Percentiles rank a stretch among this genome's conserved stretches.
Conservation (phyloP, 2,888 invertebrate genomes). For the Eupithecia abbreviata region DNA sequence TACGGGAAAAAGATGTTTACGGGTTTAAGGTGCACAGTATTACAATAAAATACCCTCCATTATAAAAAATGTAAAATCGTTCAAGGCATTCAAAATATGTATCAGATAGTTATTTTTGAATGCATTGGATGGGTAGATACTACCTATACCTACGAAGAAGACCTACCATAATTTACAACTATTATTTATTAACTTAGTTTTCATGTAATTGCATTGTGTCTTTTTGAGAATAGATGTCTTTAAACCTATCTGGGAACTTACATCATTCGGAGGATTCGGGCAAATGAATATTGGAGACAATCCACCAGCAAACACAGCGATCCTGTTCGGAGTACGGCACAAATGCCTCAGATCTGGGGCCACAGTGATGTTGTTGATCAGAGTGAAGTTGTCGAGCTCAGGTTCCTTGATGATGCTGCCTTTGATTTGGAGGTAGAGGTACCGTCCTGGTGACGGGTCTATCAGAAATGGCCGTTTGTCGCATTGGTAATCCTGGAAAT, state of each 20-base stretch:
- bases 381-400: constrained; percentile 77
- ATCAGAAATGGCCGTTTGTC: constrained; percentile 92
- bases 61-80: no score
- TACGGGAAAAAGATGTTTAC: no score
- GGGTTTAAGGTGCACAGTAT: no score
- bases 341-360: constrained; percentile 81
- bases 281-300: constrained; percentile 85
- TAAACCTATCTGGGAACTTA: constrained; percentile 38
- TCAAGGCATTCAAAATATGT: no score
- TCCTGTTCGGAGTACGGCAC: constrained; percentile 91
- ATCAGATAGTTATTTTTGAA: no score
- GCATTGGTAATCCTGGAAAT: constrained; percentile 87
- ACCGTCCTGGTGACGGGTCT: constrained; percentile 89
- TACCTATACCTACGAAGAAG: no score
- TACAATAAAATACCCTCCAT: no score
- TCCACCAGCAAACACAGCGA: constrained; percentile 90
- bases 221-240: no score
- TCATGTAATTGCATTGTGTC: no score
- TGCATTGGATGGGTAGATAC: no score
- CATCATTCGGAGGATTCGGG: constrained; percentile 74
- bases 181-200: no score
- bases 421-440: constrained; percentile 90
- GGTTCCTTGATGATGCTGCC: constrained; percentile 85
- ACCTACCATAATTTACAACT: no score
- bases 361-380: constrained; percentile 83